Percentiles rank a stretch among this genome's conserved stretches.
These are phyloP conservation scores for Myopa testacea DNA, from an alignment of 2,888 invertebrate species.

Conservation along the genomic window DNA sequence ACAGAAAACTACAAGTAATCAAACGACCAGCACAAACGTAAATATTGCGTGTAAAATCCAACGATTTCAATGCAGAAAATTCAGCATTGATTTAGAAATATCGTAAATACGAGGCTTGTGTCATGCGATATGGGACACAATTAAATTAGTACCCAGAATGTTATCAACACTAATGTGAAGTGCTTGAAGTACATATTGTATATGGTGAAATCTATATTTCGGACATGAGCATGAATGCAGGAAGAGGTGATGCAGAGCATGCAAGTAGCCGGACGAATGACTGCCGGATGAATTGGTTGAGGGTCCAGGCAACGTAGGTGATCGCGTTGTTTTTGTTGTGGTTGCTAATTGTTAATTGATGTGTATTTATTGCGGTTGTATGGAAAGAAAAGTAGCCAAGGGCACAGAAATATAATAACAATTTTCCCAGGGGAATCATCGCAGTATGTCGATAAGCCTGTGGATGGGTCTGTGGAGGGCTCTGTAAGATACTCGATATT, in stretches of 20 bases:
- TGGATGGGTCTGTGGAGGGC: too few relatives aligned
- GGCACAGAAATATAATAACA: background rate
- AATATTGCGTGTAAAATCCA: constrained; percentile 12
- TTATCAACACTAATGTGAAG: background rate
- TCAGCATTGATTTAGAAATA: background rate
- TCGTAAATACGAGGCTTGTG: background rate
- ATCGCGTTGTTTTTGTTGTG: background rate
- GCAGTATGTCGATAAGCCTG: too few relatives aligned
- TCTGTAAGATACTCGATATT: too few relatives aligned
- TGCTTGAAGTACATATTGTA: too few relatives aligned
- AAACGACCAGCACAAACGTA: too few relatives aligned
- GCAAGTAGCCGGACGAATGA: background rate
- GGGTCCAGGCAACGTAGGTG: background rate
- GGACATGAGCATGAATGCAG: too few relatives aligned
- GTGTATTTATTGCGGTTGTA: constrained; percentile 59
- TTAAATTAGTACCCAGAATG: background rate
- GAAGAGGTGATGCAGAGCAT: background rate
- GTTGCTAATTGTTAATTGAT: constrained; percentile 63
- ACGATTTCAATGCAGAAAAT: background rate
- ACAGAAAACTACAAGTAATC: constrained; percentile 8
- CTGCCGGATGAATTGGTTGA: background rate
- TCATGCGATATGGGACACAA: background rate
- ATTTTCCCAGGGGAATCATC: background rate
- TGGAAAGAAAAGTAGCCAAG: constrained; percentile 56
- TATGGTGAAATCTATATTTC: too few relatives aligned